phyloP scores from a whole-genome alignment of 2,797 vertebrate species.

The Onychomys arenicola region DNA sequence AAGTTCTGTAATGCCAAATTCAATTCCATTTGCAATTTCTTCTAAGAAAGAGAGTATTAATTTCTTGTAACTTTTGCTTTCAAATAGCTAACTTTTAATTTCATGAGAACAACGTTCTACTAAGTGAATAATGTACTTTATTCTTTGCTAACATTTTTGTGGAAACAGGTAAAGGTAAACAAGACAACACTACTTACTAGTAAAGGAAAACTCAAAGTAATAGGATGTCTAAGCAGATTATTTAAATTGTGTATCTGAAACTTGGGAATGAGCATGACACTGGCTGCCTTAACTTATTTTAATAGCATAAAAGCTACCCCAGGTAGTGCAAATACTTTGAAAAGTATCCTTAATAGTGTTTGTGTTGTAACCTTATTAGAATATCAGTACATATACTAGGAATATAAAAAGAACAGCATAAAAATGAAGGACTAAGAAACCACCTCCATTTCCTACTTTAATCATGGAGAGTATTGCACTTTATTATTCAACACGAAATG shows the following conservation, averaged over 20 bases:
- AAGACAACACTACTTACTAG: background rate
- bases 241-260: slow-evolving; percentile 3
- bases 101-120: slow-evolving; percentile 82
- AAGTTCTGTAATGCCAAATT: slow-evolving; percentile 60
- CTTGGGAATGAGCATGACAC: background rate
- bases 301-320: slow-evolving; percentile 22
- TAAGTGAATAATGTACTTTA: slow-evolving; percentile 55
- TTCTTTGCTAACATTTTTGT: slow-evolving; percentile 48
- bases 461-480: slow-evolving; percentile 85
- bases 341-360: slow-evolving; percentile 59
- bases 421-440: slow-evolving; percentile 84
- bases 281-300: slow-evolving; percentile 2
- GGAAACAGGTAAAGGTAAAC: slow-evolving; percentile 1
- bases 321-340: slow-evolving; percentile 12
- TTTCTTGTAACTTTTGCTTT: background rate
- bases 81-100: slow-evolving; percentile 70
- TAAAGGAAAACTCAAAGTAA: slow-evolving; percentile 46
- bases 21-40: slow-evolving; percentile 59
- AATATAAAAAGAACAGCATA: slow-evolving; percentile 83
- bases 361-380: slow-evolving; percentile 51
- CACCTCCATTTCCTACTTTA: slow-evolving; percentile 83
- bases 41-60: slow-evolving; percentile 60
- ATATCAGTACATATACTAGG: slow-evolving; percentile 66
- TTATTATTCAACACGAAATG: slow-evolving; percentile 89
- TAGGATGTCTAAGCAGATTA: slow-evolving; percentile 20